These are phyloP conservation scores for Scatophagus argus DNA, from an alignment of 2,113 vertebrate species.

Conservation along the genomic window DNA sequence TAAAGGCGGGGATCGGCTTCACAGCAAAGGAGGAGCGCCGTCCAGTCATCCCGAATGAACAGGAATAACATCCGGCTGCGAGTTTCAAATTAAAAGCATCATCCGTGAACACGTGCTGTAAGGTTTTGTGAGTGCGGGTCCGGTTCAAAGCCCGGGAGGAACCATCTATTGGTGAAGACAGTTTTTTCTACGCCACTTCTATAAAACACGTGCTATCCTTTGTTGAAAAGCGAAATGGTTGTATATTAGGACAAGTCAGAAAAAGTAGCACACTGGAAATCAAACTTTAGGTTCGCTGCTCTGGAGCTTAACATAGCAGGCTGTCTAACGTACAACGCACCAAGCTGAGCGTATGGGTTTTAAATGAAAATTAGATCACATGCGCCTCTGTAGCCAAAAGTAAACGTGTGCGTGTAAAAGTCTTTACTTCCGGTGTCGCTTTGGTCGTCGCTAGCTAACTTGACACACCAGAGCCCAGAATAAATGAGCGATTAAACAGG, in stretches of 20 bases:
- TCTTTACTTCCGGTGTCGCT: background rate
- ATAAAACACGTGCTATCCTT: background rate
- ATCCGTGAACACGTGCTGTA: background rate
- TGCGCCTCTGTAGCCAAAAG: background rate
- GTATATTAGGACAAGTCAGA: background rate
- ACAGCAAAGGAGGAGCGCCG: background rate
- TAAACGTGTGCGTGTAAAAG: background rate
- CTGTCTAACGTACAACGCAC: background rate
- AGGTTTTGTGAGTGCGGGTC: background rate
- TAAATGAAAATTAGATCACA: background rate
- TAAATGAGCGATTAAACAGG: background rate
- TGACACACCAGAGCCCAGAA: background rate
- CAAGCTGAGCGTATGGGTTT: background rate
- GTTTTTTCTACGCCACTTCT: background rate
- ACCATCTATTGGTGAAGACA: background rate
- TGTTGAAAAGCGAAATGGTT: background rate
- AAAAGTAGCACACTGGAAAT: background rate
- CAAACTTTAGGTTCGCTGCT: background rate
- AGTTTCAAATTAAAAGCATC: constrained; percentile 31
- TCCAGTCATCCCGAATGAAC: fast-evolving
- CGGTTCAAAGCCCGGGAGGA: background rate
- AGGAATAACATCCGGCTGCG: fast-evolving
- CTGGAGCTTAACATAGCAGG: no score
- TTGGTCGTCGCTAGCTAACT: background rate
- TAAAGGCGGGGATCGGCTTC: constrained; percentile 6